These are phyloP conservation scores for Myripristis murdjan DNA, from an alignment of 2,797 vertebrate species.

Conservation along the genomic window DNA sequence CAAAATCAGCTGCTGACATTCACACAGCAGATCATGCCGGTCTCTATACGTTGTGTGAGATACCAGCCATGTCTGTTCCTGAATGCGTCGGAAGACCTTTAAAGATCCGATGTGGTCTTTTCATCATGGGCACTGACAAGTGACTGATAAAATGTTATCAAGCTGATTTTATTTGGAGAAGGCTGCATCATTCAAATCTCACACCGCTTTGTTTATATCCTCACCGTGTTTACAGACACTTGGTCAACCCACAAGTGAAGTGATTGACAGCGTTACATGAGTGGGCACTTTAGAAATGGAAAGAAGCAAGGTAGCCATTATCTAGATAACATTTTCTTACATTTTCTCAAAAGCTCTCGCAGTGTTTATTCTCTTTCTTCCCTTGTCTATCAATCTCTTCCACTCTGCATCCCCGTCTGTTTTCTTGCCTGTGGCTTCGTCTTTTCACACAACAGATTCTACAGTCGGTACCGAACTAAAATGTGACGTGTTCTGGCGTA, in stretches of 20 bases:
- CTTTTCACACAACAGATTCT: constrained; percentile 49
- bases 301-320: constrained; percentile 10
- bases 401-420: constrained; percentile 1
- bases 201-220: constrained; percentile 9
- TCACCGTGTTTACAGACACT: constrained; percentile 8
- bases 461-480: constrained; percentile 40
- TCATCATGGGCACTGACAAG: constrained; percentile 7
- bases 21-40: neutral
- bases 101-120: constrained; percentile 5
- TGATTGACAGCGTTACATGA: constrained; percentile 22
- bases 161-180: constrained; percentile 18
- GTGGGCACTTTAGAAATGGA: constrained; percentile 27
- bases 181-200: constrained; percentile 30
- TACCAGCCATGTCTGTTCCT: neutral
- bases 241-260: constrained; percentile 12
- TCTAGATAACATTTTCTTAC: neutral
- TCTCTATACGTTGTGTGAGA: neutral
- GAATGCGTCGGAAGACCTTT: neutral
- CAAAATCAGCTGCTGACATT: too few species aligned
- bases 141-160: constrained; percentile 11
- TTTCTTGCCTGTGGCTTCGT: constrained; percentile 1
- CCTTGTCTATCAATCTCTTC: constrained; percentile 20
- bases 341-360: constrained; percentile 6
- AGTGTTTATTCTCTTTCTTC: neutral
- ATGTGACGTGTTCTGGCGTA: constrained; percentile 35